phyloP scores from a whole-genome alignment of 2,888 invertebrate genomes.

The Arenicola marina region DNA sequence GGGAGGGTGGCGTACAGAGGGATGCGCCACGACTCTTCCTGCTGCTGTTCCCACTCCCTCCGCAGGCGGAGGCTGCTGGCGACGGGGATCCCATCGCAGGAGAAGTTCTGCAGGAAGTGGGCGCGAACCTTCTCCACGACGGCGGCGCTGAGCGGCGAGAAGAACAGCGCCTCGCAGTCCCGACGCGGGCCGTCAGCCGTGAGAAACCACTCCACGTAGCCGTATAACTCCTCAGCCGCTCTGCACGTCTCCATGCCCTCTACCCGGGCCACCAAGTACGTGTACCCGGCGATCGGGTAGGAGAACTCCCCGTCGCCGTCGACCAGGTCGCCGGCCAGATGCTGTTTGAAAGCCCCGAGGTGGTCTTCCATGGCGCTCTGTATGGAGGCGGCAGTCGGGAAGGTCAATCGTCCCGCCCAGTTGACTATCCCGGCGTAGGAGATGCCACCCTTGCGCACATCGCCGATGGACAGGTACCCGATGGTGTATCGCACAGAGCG shows the following conservation, averaged over 20 bases:
- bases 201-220: constrained; percentile 12
- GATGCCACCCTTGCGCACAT: constrained; percentile 32
- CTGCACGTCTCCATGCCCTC: constrained; percentile 39
- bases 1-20: constrained; percentile 37
- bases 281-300: constrained; percentile 51
- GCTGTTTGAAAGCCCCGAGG: constrained; percentile 9
- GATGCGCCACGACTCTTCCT: constrained; percentile 39
- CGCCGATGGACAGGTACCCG: constrained; percentile 47
- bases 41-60: constrained; percentile 29
- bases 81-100: neutral
- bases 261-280: constrained; percentile 45
- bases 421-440: constrained; percentile 40
- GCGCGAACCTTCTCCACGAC: constrained; percentile 30
- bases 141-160: constrained; percentile 40
- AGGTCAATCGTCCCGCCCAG: constrained; percentile 31
- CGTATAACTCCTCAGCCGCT: constrained; percentile 42
- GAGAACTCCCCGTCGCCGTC: constrained; percentile 28
- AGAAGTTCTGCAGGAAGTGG: constrained; percentile 31
- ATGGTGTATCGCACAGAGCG: constrained; percentile 38
- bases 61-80: no score
- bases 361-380: constrained; percentile 38
- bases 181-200: constrained; percentile 21
- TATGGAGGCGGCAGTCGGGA: constrained; percentile 31
- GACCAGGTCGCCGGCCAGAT: constrained; percentile 31
- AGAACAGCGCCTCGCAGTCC: constrained; percentile 28